phyloP scores from a whole-genome alignment of 2,888 invertebrate species.

The Oscheius sp. region DNA sequence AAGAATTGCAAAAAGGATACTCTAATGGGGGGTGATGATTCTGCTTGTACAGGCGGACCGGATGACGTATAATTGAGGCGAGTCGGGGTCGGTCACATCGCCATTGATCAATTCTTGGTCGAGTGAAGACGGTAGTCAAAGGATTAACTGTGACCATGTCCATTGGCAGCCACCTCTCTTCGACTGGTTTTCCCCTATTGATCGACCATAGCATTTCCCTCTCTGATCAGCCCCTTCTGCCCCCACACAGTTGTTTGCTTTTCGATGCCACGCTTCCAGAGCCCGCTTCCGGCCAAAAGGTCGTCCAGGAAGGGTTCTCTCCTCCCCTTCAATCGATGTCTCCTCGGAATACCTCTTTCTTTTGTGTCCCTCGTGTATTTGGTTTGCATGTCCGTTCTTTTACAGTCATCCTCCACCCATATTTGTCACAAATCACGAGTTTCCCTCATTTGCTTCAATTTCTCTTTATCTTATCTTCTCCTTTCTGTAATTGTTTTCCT shows the following conservation, averaged over 20 bases:
- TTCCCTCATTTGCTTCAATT: background rate
- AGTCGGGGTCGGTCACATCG: constrained; percentile 1
- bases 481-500: too few species aligned
- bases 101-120: constrained; percentile 27
- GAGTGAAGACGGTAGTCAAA: background rate
- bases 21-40: background rate
- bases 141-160: background rate
- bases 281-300: constrained; percentile 30
- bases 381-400: background rate
- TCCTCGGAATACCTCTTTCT: background rate
- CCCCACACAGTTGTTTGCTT: constrained; percentile 20
- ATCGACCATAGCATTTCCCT: background rate
- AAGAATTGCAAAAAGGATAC: background rate
- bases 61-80: constrained; percentile 23
- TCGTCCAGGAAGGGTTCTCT: background rate
- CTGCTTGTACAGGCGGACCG: constrained; percentile 17
- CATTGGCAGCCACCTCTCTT: background rate
- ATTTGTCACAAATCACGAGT: background rate
- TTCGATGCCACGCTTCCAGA: constrained; percentile 29
- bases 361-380: background rate
- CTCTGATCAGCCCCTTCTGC: background rate
- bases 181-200: constrained; percentile 2
- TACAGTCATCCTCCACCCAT: too few species aligned
- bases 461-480: background rate
- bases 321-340: background rate